Base-by-base conservation (phyloP, 1,140 invertebrate species). In the Drosophila bocki region DNA sequence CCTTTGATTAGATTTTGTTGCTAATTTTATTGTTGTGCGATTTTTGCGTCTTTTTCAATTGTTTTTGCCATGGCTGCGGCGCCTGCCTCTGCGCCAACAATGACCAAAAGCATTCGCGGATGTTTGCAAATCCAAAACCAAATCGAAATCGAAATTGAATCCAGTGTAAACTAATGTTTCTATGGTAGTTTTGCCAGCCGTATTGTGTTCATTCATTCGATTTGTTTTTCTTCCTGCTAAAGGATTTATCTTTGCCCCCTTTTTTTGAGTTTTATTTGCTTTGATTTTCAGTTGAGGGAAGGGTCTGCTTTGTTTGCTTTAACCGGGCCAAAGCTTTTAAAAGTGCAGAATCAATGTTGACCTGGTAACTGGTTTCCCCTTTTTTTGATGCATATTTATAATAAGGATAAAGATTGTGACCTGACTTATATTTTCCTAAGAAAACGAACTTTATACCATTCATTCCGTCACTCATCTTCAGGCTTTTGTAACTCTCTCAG, bases 1-100 rank as follows among this genome's bases (percentile, higher is more conserved):
- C 77, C 79, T 87, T 88, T 84, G 84, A 87, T 87, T 88, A 84
- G 78, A 78, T 87, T 88, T 87, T 88, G 61, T 70, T 78, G 64
- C 84, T 78, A 88, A 87, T 87, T 88, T 87, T 88, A 78, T 78
- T 84, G 64, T 37, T 57, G 33, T 78, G 45, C 42, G 47, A 61
- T 42, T 82, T 82, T 70, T 86, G 79, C 48, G 83, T 75, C 70
- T 80, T 82, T 53, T 48, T 71, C 48, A 64, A 77, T 74, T 72
- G 76, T 80, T 76, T 78, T 44, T 56, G 41, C 42, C 63, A 33
- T 59, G 57, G 59, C 61, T 37, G 42, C 17, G 32, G 32, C 4
- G 15, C 3, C 45, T 48, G 45, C 7, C 12, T 13, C 17, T 19
- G 32, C 11, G 35, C 51, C 19, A 19, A 53, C 51, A 47, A 37